These are phyloP conservation scores for Fragum sueziense DNA, from an alignment of 2,888 invertebrate genomes.

Conservation along the genomic window DNA sequence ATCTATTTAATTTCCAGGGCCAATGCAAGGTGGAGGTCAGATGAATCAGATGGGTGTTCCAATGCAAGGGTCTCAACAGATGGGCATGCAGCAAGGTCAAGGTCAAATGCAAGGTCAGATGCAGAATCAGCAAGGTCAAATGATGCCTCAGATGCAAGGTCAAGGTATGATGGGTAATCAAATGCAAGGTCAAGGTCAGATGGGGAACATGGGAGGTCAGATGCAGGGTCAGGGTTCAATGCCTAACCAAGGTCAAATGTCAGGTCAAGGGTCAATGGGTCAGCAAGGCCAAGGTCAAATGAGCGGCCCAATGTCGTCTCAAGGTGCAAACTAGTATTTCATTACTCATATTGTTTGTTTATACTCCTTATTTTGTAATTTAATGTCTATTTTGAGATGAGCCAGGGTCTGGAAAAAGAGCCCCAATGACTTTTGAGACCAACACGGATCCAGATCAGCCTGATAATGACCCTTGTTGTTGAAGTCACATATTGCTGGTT, in stretches of 20 bases:
- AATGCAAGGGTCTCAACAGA: constrained; percentile 39
- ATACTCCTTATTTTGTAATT: too few relatives aligned
- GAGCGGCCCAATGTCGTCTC: constrained; percentile 10
- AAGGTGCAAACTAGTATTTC: constrained; percentile 4
- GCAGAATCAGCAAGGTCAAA: constrained; percentile 28
- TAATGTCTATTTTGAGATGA: too few relatives aligned
- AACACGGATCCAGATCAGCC: too few relatives aligned
- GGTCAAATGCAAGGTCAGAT: constrained; percentile 56
- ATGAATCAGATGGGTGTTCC: constrained; percentile 46
- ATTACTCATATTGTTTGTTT: too few relatives aligned
- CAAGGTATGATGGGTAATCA: constrained; percentile 55
- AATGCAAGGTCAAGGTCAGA: constrained; percentile 59
- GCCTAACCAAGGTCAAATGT: constrained; percentile 53
- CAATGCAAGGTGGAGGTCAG: constrained; percentile 49
- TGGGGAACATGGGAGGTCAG: constrained; percentile 55
- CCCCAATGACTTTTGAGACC: too few relatives aligned
- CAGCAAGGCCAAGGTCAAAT: constrained; percentile 15
- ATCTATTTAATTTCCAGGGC: constrained; percentile 40
- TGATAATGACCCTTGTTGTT: too few relatives aligned
- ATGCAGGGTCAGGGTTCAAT: constrained; percentile 54
- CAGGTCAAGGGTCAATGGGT: constrained; percentile 17
- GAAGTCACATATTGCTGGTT: too few relatives aligned
- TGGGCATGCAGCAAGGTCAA: constrained; percentile 56
- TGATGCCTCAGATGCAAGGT: constrained; percentile 50
- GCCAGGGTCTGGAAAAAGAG: too few relatives aligned